Evolutionary conservation across 1,140 invertebrate genomes (phyloP).

Genomic region (Popillia japonica): DNA sequence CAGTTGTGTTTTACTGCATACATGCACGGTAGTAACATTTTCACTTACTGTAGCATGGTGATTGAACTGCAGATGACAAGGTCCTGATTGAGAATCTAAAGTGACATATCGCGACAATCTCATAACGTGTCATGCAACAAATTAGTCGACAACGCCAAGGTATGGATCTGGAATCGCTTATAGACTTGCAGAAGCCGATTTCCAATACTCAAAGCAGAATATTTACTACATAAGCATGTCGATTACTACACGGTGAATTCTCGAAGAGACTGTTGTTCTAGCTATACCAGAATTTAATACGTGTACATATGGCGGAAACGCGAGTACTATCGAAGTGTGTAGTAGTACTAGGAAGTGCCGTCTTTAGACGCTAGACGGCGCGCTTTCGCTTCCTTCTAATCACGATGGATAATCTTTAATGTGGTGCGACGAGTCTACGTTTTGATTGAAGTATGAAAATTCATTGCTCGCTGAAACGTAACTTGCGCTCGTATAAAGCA

Average conservation of each 20-base stretch:
- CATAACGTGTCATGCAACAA: constrained; percentile 51
- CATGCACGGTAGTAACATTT: background rate
- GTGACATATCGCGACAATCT: constrained; percentile 54
- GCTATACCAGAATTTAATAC: background rate
- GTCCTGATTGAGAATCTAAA: constrained; percentile 51
- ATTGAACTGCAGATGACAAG: constrained; percentile 54
- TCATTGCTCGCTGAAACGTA: background rate
- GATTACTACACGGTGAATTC: background rate
- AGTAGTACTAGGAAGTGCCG: background rate
- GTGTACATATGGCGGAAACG: background rate
- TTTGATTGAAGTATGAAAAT: constrained; percentile 35
- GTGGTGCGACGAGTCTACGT: constrained; percentile 17
- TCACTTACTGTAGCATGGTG: constrained; percentile 24
- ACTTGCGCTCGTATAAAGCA: constrained; percentile 3
- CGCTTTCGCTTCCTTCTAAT: constrained; percentile 15
- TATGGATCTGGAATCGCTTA: constrained; percentile 20
- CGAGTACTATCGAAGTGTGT: background rate
- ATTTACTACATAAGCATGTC: background rate
- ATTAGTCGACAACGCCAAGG: constrained; percentile 48
- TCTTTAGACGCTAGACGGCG: background rate
- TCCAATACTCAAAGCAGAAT: background rate
- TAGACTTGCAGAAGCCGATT: background rate
- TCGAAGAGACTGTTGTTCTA: background rate
- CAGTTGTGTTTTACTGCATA: too few species aligned
- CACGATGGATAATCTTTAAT: constrained; percentile 27